Percentiles rank a stretch among this genome's conserved stretches.
phyloP scores from a whole-genome alignment of 2,797 vertebrate genomes.

The Hipposideros larvatus region DNA sequence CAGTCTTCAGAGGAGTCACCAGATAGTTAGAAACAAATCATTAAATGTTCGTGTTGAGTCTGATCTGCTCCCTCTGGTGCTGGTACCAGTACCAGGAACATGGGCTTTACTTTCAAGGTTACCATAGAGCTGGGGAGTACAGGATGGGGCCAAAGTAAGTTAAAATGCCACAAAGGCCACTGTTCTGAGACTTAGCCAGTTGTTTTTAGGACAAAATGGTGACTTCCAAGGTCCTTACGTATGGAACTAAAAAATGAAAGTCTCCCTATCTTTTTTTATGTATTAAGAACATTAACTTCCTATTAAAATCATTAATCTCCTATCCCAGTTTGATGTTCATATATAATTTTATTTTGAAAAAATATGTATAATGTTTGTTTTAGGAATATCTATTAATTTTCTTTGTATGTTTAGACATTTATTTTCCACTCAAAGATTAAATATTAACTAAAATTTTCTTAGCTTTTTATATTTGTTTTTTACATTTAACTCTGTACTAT shows the following conservation, averaged over 20 bases:
- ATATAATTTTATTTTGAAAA: conserved; percentile 21
- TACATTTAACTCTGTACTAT: not conserved
- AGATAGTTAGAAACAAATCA: not conserved
- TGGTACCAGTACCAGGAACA: not conserved
- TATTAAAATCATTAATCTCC: not conserved
- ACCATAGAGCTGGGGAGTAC: not conserved
- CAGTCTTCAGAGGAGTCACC: not conserved
- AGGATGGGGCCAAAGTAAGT: not conserved
- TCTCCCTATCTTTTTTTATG: not conserved
- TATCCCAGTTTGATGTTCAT: not conserved
- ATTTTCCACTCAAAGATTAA: conserved; percentile 3
- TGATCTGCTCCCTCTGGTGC: not conserved
- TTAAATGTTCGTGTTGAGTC: not conserved
- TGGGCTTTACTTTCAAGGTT: not conserved
- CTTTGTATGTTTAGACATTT: not conserved
- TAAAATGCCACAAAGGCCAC: not conserved
- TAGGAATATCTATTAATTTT: not conserved
- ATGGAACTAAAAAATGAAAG: not conserved
- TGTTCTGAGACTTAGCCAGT: not conserved
- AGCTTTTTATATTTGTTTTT: not conserved
- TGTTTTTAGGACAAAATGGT: not conserved
- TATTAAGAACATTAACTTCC: not conserved
- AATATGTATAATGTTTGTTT: not conserved
- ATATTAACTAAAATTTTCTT: not conserved
- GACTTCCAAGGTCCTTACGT: not conserved